These are phyloP conservation scores for Coregonus suidteri DNA, from an alignment of 2,797 vertebrate species.

Conservation along the genomic window DNA sequence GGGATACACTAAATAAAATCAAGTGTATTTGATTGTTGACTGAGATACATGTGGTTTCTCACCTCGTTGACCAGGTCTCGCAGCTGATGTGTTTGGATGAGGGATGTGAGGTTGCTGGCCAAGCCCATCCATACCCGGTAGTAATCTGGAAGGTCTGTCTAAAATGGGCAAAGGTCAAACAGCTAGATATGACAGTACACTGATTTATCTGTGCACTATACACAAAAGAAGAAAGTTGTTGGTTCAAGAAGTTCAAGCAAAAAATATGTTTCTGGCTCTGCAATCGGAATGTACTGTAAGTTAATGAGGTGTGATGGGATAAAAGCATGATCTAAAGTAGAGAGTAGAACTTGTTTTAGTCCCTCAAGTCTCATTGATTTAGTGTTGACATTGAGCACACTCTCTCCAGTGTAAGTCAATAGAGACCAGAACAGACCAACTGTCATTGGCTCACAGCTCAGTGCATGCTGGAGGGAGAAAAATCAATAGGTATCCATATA, in stretches of 20 bases:
- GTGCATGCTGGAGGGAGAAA: neutral
- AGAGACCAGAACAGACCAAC: neutral
- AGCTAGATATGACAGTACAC: neutral
- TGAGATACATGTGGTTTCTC: conserved; percentile 25
- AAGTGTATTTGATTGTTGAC: neutral
- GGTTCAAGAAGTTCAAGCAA: no score
- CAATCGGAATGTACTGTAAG: neutral
- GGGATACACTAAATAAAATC: no score
- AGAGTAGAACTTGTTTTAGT: neutral
- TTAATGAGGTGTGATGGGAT: neutral
- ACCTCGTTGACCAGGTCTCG: conserved; percentile 63
- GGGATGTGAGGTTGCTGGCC: conserved; percentile 58
- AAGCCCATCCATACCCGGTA: conserved; percentile 66
- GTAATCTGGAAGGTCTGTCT: conserved; percentile 67
- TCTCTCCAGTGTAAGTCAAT: neutral
- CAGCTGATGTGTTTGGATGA: conserved; percentile 61
- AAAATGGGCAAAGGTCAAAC: neutral
- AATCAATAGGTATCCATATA: no score
- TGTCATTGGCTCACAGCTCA: neutral
- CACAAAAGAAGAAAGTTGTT: neutral
- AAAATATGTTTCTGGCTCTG: no score
- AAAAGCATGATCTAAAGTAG: neutral
- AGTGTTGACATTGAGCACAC: neutral
- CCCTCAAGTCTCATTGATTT: neutral
- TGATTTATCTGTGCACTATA: neutral